Percentiles rank a stretch among this genome's conserved stretches.
Conservation (phyloP, 2,888 invertebrate species). For the Ectropis crepuscularia region DNA sequence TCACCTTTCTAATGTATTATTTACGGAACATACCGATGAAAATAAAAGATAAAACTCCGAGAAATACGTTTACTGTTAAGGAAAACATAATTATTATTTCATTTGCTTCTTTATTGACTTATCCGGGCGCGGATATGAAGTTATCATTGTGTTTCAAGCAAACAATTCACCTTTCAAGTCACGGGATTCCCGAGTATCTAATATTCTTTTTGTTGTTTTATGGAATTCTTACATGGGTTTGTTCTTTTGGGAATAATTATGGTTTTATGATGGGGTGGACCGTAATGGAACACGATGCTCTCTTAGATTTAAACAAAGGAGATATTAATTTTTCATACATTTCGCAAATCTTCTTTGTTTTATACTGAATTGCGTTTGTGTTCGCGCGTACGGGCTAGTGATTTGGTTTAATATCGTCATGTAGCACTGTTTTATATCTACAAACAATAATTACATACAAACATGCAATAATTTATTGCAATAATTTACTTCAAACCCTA, state of each 20-base stretch:
- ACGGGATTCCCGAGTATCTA: conserved; percentile 39
- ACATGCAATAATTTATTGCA: no score
- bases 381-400: no score
- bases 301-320: conserved; percentile 4
- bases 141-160: conserved; percentile 40
- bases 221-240: conserved; percentile 29
- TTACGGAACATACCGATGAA: background rate
- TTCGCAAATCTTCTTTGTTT: background rate
- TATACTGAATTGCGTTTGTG: no score
- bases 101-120: conserved; percentile 50
- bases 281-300: conserved; percentile 23
- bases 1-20: background rate
- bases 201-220: conserved; percentile 40
- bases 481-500: no score
- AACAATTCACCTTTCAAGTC: conserved; percentile 42
- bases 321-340: background rate
- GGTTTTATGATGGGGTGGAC: conserved; percentile 17
- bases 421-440: no score
- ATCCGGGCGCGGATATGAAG: conserved; percentile 38
- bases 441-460: no score
- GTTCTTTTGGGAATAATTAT: conserved; percentile 27
- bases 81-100: conserved; percentile 49
- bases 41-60: conserved; percentile 30
- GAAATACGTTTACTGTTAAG: conserved; percentile 40
- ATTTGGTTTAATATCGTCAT: no score